A percentile compares a stretch with the other conserved stretches of the same genome.
These are phyloP conservation scores for Enteromius viviparus DNA, from an alignment of 2,797 vertebrate genomes.

Conservation along the genomic window DNA sequence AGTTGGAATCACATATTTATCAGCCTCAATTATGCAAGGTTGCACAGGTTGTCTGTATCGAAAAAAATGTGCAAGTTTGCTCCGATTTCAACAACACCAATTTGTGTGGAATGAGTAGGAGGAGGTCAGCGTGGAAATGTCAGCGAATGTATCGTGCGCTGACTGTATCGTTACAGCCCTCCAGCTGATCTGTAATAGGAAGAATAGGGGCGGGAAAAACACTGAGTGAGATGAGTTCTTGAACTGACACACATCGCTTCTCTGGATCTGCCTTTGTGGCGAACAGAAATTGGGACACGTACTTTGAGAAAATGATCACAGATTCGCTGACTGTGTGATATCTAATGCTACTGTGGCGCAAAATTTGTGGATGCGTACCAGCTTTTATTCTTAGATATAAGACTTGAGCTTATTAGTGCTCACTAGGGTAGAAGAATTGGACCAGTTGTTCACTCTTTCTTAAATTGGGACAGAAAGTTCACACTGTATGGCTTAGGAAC, in stretches of 20 bases:
- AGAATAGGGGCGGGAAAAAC: not conserved
- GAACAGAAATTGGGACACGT: conserved; percentile 1
- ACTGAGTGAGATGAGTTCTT: not conserved
- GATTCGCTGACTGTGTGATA: conserved; percentile 40
- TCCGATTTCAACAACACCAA: conserved; percentile 28
- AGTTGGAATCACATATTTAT: conserved; percentile 38
- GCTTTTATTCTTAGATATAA: conserved; percentile 28
- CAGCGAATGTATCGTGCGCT: not conserved
- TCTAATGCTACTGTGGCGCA: conserved; percentile 11
- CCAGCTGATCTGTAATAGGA: not conserved
- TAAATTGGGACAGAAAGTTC: conserved; percentile 21
- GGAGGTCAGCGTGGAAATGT: conserved; percentile 31
- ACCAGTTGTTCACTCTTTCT: not conserved
- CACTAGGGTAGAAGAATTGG: not conserved
- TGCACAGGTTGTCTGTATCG: conserved; percentile 15
- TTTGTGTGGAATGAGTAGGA: conserved; percentile 24
- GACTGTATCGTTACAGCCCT: not conserved
- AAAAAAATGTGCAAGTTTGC: not conserved
- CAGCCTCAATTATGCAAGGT: conserved; percentile 30
- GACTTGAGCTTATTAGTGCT: conserved; percentile 21
- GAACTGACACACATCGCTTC: not conserved
- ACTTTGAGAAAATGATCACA: conserved; percentile 27
- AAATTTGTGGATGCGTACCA: not conserved
- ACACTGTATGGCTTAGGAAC: not conserved
- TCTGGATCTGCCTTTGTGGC: conserved; percentile 23